A percentile compares a stretch with the other conserved stretches of the same genome.
Conservation (phyloP, 2,888 invertebrate species). For the Ectemnius cavifrons region DNA sequence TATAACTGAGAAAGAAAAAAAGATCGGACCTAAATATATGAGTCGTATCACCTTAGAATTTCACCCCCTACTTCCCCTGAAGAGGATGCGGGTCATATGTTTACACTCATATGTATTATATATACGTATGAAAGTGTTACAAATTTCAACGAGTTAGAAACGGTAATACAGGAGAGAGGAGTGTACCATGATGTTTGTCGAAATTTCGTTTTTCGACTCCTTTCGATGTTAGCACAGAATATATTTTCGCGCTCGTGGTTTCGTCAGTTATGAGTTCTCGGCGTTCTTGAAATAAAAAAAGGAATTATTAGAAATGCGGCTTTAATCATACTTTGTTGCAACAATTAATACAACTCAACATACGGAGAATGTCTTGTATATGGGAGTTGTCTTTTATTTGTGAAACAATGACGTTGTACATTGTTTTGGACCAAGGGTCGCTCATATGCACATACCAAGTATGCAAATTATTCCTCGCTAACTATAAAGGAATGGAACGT, state of each 20-base stretch:
- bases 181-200: conserved; percentile 3
- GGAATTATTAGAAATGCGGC: too few species aligned
- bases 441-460: conserved; percentile 62
- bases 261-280: neutral
- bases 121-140: neutral
- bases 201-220: conserved; percentile 7
- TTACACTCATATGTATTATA: too few species aligned
- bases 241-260: conserved; percentile 27
- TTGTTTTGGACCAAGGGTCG: conserved; percentile 57
- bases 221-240: conserved; percentile 27
- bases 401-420: conserved; percentile 52
- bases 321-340: too few species aligned
- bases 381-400: conserved; percentile 47
- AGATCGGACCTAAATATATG: too few species aligned
- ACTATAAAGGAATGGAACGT: conserved; percentile 9
- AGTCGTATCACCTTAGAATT: too few species aligned
- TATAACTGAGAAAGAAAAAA: too few species aligned
- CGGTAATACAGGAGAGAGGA: too few species aligned
- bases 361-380: conserved; percentile 40
- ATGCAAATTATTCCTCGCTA: conserved; percentile 46
- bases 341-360: conserved; percentile 14
- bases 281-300: conserved; percentile 11
- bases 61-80: too few species aligned
- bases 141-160: neutral
- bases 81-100: too few species aligned